Conservation (phyloP, 2,113 vertebrate species). For the Forbesichthys papilliferus region DNA sequence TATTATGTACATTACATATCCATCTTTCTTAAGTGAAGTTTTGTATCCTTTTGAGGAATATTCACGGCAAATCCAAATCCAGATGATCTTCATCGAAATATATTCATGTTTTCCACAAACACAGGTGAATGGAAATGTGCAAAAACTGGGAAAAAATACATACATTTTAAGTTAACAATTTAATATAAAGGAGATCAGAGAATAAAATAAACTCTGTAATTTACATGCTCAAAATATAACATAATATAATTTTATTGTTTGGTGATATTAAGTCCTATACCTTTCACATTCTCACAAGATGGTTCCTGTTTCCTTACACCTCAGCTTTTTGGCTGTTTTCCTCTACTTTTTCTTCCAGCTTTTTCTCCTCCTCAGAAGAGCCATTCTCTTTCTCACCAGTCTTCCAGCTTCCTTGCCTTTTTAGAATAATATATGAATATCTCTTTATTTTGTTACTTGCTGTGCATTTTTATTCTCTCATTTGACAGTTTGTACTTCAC, state of each 20-base stretch:
- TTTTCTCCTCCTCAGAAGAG: conserved; percentile 80
- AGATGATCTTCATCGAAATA: conserved; percentile 56
- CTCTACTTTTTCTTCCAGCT: conserved; percentile 92
- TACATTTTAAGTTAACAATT: not conserved
- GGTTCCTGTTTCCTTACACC: conserved; percentile 77
- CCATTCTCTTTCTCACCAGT: conserved; percentile 86
- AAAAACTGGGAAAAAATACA: conserved; percentile 58
- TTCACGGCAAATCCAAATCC: not conserved
- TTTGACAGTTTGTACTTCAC: too few relatives aligned
- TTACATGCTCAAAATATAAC: too few relatives aligned
- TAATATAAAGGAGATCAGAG: not conserved
- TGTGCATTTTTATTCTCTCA: too few relatives aligned
- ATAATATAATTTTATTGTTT: not conserved
- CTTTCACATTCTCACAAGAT: conserved; percentile 60
- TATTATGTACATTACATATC: conserved; percentile 3
- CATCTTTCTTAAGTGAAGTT: too few relatives aligned
- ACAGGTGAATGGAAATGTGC: conserved; percentile 67
- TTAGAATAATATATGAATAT: conserved; percentile 1
- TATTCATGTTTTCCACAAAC: conserved; percentile 35
- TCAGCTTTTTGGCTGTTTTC: conserved; percentile 96
- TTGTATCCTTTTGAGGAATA: too few relatives aligned
- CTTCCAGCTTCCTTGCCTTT: conserved; percentile 82
- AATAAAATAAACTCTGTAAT: too few relatives aligned
- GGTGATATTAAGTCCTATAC: conserved; percentile 16
- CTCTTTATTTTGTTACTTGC: not conserved